A percentile compares a stretch with the other conserved stretches of the same genome.
These are phyloP conservation scores for Lytechinus variegatus DNA, from an alignment of 35 echinoderm and acorn worm species.

Conservation along the genomic window DNA sequence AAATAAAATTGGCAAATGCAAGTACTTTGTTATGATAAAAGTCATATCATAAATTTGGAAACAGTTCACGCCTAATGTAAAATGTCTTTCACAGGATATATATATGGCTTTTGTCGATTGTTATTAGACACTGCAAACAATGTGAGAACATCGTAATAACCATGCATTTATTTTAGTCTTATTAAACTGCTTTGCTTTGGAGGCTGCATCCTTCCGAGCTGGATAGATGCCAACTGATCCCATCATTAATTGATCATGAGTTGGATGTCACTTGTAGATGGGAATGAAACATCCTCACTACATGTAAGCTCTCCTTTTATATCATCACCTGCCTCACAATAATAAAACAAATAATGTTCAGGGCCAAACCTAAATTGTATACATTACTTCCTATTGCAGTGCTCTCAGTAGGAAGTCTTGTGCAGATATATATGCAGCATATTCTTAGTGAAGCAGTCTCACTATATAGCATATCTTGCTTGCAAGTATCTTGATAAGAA, in stretches of 20 bases:
- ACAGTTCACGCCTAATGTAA: not conserved
- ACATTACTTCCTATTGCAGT: too few relatives aligned
- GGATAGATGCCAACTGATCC: not conserved
- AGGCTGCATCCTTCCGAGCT: not conserved
- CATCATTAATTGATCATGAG: not conserved
- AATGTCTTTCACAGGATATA: not conserved
- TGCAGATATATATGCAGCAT: too few relatives aligned
- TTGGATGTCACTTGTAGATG: not conserved
- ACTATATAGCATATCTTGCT: too few relatives aligned
- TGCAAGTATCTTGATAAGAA: too few relatives aligned
- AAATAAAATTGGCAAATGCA: too few relatives aligned
- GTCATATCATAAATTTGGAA: not conserved
- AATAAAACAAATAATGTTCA: too few relatives aligned
- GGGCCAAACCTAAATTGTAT: too few relatives aligned
- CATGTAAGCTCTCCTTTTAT: not conserved
- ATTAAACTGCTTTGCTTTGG: not conserved
- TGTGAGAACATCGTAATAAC: not conserved
- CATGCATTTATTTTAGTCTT: not conserved
- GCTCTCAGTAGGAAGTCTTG: too few relatives aligned
- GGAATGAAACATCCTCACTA: not conserved
- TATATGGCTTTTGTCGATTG: not conserved
- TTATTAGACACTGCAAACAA: not conserved
- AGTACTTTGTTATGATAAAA: too few relatives aligned
- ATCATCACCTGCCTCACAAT: not conserved
- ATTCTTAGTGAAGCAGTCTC: too few relatives aligned